Conservation (phyloP, 2,797 vertebrate genomes). For the Harpagifer antarcticus region DNA sequence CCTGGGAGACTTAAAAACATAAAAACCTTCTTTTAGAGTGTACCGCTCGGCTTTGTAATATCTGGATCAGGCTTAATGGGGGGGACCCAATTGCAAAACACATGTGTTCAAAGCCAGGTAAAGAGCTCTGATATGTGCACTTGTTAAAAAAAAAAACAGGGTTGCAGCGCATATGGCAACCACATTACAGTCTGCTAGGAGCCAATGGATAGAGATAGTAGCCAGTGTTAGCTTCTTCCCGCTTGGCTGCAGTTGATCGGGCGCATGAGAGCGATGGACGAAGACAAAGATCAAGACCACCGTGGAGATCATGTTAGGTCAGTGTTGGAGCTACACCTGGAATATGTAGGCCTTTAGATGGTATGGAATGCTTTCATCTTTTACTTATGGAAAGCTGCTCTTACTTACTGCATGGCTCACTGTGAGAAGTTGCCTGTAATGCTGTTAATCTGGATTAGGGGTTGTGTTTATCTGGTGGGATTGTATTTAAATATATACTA, state of each 20-base stretch:
- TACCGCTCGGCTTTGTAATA: constrained; percentile 40
- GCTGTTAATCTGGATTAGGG: constrained; percentile 35
- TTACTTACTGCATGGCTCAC: constrained; percentile 28
- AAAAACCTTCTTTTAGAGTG: constrained; percentile 41
- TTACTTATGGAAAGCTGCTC: constrained; percentile 51
- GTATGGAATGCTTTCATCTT: constrained; percentile 74
- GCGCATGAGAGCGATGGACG: constrained; percentile 41
- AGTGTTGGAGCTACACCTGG: constrained; percentile 65
- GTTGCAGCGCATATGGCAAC: constrained; percentile 67
- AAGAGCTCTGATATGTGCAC: constrained; percentile 40
- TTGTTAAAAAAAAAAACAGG: constrained; percentile 46
- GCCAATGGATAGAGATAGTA: constrained; percentile 41
- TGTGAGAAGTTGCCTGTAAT: constrained; percentile 24
- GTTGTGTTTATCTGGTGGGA: constrained; percentile 21
- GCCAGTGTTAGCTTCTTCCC: constrained; percentile 50
- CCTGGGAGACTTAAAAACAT: constrained; percentile 31
- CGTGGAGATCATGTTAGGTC: constrained; percentile 57
- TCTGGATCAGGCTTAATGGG: constrained; percentile 50
- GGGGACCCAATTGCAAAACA: constrained; percentile 36
- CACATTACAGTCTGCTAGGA: constrained; percentile 63
- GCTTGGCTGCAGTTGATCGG: constrained; percentile 59
- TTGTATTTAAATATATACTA: not conserved
- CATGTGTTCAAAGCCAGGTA: constrained; percentile 60
- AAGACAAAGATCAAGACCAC: constrained; percentile 32
- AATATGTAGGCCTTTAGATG: constrained; percentile 57